These are phyloP conservation scores for Gryllus longicercus DNA, from an alignment of 2,888 invertebrate genomes.

Conservation along the genomic window DNA sequence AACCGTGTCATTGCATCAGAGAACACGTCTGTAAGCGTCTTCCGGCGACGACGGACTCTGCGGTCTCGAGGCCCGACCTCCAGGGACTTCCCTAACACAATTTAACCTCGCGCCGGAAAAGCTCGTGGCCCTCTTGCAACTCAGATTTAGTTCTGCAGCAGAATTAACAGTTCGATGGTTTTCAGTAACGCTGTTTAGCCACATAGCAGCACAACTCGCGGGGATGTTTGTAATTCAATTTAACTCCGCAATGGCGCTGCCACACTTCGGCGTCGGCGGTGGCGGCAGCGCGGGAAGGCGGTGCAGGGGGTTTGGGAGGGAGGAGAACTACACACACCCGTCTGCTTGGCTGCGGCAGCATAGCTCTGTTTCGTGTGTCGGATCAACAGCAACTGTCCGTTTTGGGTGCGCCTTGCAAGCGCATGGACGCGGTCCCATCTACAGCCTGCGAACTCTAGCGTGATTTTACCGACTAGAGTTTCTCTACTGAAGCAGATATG, in stretches of 20 bases:
- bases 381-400: no score
- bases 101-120: background rate
- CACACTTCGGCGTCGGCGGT: background rate
- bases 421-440: no score
- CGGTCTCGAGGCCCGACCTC: background rate
- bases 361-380: no score
- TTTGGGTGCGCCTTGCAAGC: no score
- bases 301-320: no score
- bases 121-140: constrained; percentile 3
- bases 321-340: no score
- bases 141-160: constrained; percentile 6
- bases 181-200: background rate
- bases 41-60: background rate
- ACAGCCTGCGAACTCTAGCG: no score
- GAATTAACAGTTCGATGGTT: constrained; percentile 2
- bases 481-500: no score
- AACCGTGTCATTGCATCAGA: no score
- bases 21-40: background rate
- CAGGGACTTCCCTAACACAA: background rate
- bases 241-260: constrained; percentile 5
- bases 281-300: background rate
- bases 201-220: constrained; percentile 1
- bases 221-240: constrained; percentile 7
- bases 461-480: no score
- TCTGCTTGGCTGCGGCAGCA: no score